Percentiles rank a stretch among this genome's conserved stretches.
phyloP scores from a whole-genome alignment of 2,113 vertebrate genomes.

The Saguinus midas region DNA sequence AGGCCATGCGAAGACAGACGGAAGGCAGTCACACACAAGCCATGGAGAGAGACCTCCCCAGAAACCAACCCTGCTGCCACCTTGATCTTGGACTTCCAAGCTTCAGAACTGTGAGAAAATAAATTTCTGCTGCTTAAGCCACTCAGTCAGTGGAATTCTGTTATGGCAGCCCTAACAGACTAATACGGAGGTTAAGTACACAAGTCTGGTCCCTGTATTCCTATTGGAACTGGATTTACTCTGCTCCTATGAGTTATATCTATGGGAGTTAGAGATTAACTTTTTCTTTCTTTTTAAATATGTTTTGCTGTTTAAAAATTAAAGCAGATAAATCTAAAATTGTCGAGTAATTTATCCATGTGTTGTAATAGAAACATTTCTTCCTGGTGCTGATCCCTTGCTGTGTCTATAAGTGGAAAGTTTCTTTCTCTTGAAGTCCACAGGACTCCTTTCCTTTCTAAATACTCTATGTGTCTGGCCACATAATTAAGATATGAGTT shows the following conservation, averaged over 20 bases:
- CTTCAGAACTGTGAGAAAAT: not conserved
- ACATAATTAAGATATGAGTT: not conserved
- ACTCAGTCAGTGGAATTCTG: not conserved
- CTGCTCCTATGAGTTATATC: not conserved
- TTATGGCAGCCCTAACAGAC: not conserved
- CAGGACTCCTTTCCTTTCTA: not conserved
- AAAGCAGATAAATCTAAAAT: not conserved
- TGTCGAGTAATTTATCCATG: not conserved
- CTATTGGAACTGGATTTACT: not conserved
- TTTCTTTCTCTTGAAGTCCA: not conserved
- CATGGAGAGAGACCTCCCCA: not conserved
- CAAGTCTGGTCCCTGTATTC: not conserved
- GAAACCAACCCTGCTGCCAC: not conserved
- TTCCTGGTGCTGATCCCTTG: not conserved
- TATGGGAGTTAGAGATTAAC: not conserved
- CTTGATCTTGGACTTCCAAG: not conserved
- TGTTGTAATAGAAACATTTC: not conserved
- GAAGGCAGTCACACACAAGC: no score
- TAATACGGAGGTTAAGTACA: not conserved
- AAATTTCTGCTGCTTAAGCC: not conserved
- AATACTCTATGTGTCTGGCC: not conserved
- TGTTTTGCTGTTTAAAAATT: not conserved
- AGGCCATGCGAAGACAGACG: not conserved
- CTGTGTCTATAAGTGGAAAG: not conserved
- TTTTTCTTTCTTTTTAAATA: not conserved